phyloP scores from a whole-genome alignment of 2,888 invertebrate genomes.

The Ommatoiulus sabulosus region DNA sequence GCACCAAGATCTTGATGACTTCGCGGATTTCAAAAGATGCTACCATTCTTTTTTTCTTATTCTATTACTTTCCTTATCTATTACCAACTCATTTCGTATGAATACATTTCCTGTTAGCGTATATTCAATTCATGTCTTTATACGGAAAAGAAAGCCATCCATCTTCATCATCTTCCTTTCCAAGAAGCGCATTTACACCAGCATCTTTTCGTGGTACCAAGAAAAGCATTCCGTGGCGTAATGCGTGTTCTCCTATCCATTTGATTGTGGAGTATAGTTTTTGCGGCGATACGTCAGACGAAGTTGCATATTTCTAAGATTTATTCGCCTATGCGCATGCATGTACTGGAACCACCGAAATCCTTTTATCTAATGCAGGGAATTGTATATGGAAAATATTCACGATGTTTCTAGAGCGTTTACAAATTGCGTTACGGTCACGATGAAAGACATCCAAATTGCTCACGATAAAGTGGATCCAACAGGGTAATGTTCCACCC shows the following conservation, averaged over 20 bases:
- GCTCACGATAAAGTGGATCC: neutral
- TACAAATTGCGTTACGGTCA: neutral
- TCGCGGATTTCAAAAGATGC: neutral
- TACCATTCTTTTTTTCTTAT: neutral
- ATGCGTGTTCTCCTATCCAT: constrained; percentile 9
- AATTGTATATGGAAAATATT: neutral
- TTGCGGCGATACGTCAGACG: neutral
- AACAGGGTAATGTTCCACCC: neutral
- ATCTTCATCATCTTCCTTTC: constrained; percentile 36
- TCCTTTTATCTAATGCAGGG: constrained; percentile 4
- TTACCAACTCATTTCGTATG: neutral
- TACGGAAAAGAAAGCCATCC: neutral
- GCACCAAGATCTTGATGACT: constrained; percentile 7
- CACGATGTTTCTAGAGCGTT: neutral
- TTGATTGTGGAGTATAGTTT: neutral
- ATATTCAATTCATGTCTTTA: constrained; percentile 12
- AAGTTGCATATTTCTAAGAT: constrained; percentile 22
- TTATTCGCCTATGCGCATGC: neutral
- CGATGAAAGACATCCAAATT: neutral
- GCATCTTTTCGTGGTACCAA: neutral
- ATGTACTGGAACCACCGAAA: neutral
- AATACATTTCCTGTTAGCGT: neutral
- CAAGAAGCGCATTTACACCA: constrained; percentile 16
- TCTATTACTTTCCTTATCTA: neutral
- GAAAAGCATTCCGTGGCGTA: neutral